Evolutionary conservation across 2,113 vertebrate genomes (phyloP).

Genomic region (Neofelis nebulosa): DNA sequence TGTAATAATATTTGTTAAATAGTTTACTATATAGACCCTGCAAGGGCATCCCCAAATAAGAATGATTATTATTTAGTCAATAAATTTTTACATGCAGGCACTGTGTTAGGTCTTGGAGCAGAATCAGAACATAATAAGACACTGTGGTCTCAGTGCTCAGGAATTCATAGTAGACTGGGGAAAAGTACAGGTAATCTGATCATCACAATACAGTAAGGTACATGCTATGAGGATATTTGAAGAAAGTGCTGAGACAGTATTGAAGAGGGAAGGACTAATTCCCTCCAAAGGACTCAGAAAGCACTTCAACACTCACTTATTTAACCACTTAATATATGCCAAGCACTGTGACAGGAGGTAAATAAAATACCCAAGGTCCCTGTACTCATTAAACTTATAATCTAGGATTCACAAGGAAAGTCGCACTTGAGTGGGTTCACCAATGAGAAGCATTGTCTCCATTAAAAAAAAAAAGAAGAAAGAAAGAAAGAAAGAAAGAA

Average conservation of each 20-base stretch:
- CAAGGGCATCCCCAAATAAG: background rate
- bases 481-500: background rate
- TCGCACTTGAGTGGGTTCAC: background rate
- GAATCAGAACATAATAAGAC: background rate
- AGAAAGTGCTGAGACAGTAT: background rate
- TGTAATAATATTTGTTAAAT: background rate
- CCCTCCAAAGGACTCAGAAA: background rate
- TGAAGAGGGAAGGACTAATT: background rate
- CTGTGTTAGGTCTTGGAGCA: background rate
- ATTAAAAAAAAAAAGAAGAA: slow-evolving; percentile 1
- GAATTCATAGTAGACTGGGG: background rate
- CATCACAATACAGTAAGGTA: background rate
- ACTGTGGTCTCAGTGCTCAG: background rate
- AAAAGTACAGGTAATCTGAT: background rate
- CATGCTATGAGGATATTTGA: background rate
- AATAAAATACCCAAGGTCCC: slow-evolving; percentile 33
- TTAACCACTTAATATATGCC: background rate
- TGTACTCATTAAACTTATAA: background rate
- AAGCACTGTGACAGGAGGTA: background rate
- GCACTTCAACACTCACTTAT: slow-evolving; percentile 4
- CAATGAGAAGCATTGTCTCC: background rate
- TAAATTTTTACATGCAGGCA: background rate
- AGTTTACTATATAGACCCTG: slow-evolving; percentile 9
- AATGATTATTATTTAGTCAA: background rate
- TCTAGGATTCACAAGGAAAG: slow-evolving; percentile 16